Base-by-base conservation (phyloP, 2,113 vertebrate genomes). In the Steatornis caripensis region DNA sequence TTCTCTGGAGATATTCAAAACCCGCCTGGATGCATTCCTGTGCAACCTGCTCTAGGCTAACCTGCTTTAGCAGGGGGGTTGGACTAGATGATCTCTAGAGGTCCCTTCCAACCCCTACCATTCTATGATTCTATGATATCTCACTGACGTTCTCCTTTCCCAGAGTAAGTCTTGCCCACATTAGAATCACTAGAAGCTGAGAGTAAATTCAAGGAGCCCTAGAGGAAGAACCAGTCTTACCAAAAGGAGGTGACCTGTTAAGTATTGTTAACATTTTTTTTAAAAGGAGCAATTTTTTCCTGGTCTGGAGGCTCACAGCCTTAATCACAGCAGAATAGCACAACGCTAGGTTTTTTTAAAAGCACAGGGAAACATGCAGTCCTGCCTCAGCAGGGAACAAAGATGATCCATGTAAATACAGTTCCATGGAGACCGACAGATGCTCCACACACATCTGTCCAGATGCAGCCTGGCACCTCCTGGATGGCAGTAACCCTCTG, bases 291-390 rank as follows among this genome's bases (percentile, higher is more conserved):
- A 69, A 3, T 54, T 90, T 77, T 55, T 37, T 37, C 54, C 54
- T 26, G 17, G 23, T 36, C 18, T 43, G 4, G 17, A 57, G n/a
- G 37, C 27, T 90, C 27, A n/a, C 21, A 23, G 19, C n/a, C 32
- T 39, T 65, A 46, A 22, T 45, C 64, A 62, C 12, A 71, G 21
- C 49, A 55, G 36, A 37, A 51, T 15, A 83, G 41, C 15, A 61
- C 39, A 91, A 37, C 1, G 3, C 7, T 4, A n/a, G 13, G 2
- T 6, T 51, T 34, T 70, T 80, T 23, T 18, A 5, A 46, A 75
- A 88, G 70, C 10, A 0, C 5, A 30, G 3, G 14, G 9, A 64
- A 80, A 64, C 1, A 1, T 7, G 2, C 37, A 34, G 70, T 48
- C 48, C 64, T 49, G 14, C 45, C 45, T 46, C 74, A 85, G 70